These are phyloP conservation scores for Cricetomys ansorgei DNA, from an alignment of 2,113 vertebrate genomes.

Conservation along the genomic window DNA sequence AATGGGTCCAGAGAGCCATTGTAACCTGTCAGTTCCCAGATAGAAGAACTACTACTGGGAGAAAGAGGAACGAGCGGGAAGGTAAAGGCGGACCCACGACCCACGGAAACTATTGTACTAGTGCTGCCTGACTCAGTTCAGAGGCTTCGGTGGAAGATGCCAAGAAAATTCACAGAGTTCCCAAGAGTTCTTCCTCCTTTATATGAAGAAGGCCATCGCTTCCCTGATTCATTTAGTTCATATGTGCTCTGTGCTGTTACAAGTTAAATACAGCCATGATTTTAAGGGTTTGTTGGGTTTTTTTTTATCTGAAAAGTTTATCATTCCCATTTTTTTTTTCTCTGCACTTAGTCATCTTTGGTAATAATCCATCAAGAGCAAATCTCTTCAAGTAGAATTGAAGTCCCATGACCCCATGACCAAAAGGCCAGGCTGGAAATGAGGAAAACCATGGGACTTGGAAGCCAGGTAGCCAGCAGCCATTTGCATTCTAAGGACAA, in stretches of 20 bases:
- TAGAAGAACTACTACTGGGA: not conserved
- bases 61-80: not conserved
- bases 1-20: not conserved
- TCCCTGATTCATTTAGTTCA: not conserved
- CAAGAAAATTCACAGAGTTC: not conserved
- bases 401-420: not conserved
- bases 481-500: not conserved
- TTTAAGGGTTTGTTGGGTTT: not conserved
- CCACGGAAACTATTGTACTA: not conserved
- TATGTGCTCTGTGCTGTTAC: not conserved
- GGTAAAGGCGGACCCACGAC: too few species aligned
- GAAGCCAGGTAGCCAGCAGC: not conserved
- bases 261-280: not conserved
- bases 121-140: too few species aligned
- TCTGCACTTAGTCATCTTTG: not conserved
- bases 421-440: too few species aligned
- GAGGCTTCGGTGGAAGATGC: not conserved
- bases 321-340: not conserved
- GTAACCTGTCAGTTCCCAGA: not conserved
- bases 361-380: not conserved
- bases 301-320: not conserved
- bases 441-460: not conserved
- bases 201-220: not conserved
- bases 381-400: not conserved
- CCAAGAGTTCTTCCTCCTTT: not conserved